These are phyloP conservation scores for Poliocrania exsul DNA, from an alignment of 2,797 vertebrate genomes.

Conservation along the genomic window DNA sequence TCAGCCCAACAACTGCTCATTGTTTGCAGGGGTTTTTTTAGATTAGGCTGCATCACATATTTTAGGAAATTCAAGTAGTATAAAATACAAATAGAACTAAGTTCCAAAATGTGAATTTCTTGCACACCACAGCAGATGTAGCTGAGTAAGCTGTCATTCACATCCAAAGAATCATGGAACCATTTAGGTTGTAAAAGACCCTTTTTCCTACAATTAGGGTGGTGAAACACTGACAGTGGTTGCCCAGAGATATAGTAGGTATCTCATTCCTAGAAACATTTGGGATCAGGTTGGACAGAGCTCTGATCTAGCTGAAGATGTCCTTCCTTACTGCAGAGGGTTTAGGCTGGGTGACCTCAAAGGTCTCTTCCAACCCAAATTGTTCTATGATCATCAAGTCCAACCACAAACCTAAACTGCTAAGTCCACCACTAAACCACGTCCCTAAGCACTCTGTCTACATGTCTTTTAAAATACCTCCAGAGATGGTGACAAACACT, in stretches of 20 bases:
- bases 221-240: neutral
- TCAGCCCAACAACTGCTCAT: neutral
- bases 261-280: neutral
- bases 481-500: no score
- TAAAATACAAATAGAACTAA: neutral
- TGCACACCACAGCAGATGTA: neutral
- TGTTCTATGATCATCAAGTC: neutral
- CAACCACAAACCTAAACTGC: neutral
- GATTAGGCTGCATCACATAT: neutral
- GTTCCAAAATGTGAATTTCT: neutral
- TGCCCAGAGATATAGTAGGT: neutral
- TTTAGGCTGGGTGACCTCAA: neutral
- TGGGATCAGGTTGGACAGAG: neutral
- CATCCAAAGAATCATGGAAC: neutral
- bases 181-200: neutral
- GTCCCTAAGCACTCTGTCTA: neutral
- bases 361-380: neutral
- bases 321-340: neutral
- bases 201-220: neutral
- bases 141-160: neutral
- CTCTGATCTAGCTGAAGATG: neutral
- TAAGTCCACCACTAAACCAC: neutral
- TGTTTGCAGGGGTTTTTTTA: neutral
- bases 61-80: neutral
- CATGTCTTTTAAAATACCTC: neutral